A percentile compares a stretch with the other conserved stretches of the same genome.
Conservation (phyloP, 2,113 vertebrate genomes). For the Regulus satrapa region DNA sequence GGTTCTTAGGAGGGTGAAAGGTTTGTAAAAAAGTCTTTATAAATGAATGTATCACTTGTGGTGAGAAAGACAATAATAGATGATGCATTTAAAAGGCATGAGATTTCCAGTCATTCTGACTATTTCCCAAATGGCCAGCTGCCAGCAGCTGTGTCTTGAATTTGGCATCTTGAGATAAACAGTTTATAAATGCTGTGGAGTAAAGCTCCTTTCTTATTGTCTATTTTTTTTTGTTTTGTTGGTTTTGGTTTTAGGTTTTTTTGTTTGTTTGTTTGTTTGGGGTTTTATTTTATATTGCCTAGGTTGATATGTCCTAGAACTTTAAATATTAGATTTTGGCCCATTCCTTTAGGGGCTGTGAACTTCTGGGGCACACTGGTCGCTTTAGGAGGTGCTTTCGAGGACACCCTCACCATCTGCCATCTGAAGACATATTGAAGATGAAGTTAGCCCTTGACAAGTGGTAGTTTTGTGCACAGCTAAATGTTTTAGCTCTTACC, state of each 20-base stretch:
- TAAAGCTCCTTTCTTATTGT: not conserved
- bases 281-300: not conserved
- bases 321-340: not conserved
- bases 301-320: not conserved
- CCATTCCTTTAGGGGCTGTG: not conserved
- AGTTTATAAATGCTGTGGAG: not conserved
- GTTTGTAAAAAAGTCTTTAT: not conserved
- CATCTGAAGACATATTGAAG: not conserved
- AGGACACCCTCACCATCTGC: not conserved
- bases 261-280: too few relatives aligned
- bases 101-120: not conserved
- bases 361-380: not conserved
- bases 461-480: not conserved
- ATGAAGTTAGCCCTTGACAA: not conserved
- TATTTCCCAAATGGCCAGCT: not conserved
- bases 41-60: not conserved
- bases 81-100: not conserved
- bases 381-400: not conserved
- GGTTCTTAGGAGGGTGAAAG: not conserved
- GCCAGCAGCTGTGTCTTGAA: not conserved
- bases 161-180: not conserved
- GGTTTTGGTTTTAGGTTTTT: too few relatives aligned
- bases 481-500: not conserved
- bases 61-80: not conserved
- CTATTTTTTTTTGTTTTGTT: not conserved